Base-by-base conservation (phyloP, 2,113 vertebrate genomes). In the Cyanistes caeruleus region DNA sequence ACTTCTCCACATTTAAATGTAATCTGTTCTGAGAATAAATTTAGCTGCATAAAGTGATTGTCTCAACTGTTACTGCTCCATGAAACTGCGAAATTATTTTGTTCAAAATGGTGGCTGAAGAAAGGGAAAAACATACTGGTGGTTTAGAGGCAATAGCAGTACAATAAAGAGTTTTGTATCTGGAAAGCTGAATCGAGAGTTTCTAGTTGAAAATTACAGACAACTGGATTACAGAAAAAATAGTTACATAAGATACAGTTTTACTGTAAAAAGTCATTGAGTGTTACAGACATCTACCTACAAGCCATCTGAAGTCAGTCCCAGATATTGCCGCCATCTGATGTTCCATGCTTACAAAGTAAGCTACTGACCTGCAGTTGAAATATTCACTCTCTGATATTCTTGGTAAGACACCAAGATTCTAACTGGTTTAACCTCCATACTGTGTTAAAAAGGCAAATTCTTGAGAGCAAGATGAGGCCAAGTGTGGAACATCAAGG, bases 11-110 rank as follows among this genome's bases (percentile, higher is more conserved):
- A 94, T 98, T 98, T 98, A 98, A 98, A 98, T 99, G 99, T 99
- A 98, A 98, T 96, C 97, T 98, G 98, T 98, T 99, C 98, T 98
- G 98, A 99, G 98, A 99, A 99, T 99, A 99, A 99, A 99, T 98
- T 98, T 96, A 97, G 97, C 96, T 98, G 95, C 96, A 25, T 96
- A 95, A 97, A 97, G 80, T 37, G 31, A 80, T 67, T 84, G 98
- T 94, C 97, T 98, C 93, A 43, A 74, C 93, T 96, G 77, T 97
- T 93, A 90, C 95, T 96, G 90, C 58, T 95, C 89, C 39, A 11
- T n/a, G 28, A 84, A 67, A 75, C 37, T 51, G 63, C 5, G 3
- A 91, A 69, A 35, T 84, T 31, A 24, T 15, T 86, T 82, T 77
- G 21, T 53, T 79, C 48, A 53, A 72, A 81, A 58, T 11, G 44